Evolutionary conservation across 2,888 invertebrate species (phyloP).

Genomic region (Acanthacorydalis orientalis): DNA sequence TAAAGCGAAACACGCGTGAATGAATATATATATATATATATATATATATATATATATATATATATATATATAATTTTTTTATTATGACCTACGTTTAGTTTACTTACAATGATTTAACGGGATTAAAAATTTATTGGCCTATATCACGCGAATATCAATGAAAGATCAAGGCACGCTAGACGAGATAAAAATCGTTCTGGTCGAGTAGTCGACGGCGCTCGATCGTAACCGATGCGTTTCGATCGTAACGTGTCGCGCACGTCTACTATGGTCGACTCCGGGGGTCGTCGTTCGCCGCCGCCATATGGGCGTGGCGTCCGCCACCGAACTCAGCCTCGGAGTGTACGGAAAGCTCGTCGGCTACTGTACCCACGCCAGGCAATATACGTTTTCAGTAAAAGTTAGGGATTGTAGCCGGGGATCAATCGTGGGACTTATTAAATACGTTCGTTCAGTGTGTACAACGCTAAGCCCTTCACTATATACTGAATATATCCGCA

Average conservation of each 20-base stretch:
- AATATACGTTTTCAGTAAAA: conserved; percentile 1
- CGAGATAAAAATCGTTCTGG: too few species aligned
- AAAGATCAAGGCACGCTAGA: too few species aligned
- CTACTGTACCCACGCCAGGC: background rate
- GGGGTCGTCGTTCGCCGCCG: background rate
- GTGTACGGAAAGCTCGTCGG: background rate
- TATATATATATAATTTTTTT: too few species aligned
- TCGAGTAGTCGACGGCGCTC: background rate
- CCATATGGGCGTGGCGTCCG: background rate
- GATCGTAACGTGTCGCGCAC: background rate
- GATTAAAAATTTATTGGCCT: too few species aligned
- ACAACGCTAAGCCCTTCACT: conserved; percentile 5
- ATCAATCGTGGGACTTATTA: conserved; percentile 6
- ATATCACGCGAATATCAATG: too few species aligned
- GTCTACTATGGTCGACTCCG: background rate
- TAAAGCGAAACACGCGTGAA: too few species aligned
- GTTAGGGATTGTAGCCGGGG: conserved; percentile 6
- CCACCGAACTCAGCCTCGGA: background rate
- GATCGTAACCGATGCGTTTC: background rate
- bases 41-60: too few species aligned
- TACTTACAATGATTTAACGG: too few species aligned
- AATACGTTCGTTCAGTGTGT: conserved; percentile 6
- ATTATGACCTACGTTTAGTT: too few species aligned
- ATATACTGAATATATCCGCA: conserved; percentile 3
- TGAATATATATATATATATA: too few species aligned